Percentiles rank a stretch among this genome's conserved stretches.
Conservation (phyloP, 2,797 vertebrate genomes). For the Huso huso region DNA sequence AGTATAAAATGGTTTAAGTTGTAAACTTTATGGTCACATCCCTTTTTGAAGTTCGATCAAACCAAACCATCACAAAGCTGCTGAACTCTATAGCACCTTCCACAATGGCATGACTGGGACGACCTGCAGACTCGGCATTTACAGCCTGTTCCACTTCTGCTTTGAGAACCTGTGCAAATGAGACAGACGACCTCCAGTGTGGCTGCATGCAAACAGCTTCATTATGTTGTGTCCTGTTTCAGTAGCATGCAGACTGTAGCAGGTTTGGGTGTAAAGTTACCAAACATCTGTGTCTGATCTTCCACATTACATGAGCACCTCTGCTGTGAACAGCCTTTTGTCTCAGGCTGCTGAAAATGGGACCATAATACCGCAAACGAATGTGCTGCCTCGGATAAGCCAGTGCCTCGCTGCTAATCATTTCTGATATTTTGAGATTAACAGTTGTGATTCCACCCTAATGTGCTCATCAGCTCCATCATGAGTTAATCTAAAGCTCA, state of each 20-base stretch:
- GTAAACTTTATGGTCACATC: neutral
- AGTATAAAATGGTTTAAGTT: too few relatives aligned
- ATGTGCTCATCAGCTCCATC: conserved; percentile 34
- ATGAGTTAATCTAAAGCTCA: too few relatives aligned
- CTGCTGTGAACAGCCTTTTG: conserved; percentile 24
- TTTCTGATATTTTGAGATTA: neutral
- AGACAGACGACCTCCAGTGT: conserved; percentile 18
- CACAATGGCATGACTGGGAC: too few relatives aligned
- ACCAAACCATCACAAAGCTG: too few relatives aligned
- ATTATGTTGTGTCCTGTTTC: conserved; percentile 37
- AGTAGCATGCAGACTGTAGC: conserved; percentile 32
- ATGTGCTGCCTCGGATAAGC: conserved; percentile 22
- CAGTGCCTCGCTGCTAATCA: neutral
- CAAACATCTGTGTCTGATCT: conserved; percentile 55
- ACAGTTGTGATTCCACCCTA: conserved; percentile 29
- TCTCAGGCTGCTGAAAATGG: conserved; percentile 27
- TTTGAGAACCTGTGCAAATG: conserved; percentile 11
- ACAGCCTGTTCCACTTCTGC: too few relatives aligned
- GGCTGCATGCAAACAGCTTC: conserved; percentile 43
- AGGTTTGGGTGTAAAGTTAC: conserved; percentile 53
- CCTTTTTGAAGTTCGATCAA: too few relatives aligned
- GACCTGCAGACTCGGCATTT: too few relatives aligned
- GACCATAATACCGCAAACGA: conserved; percentile 23
- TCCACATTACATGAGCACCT: conserved; percentile 34
- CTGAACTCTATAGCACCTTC: too few relatives aligned